Evolutionary conservation across 2,797 vertebrate genomes (phyloP), one percentile per base, ranked within the genome.

Genomic region (Cyprinella venusta): DNA sequence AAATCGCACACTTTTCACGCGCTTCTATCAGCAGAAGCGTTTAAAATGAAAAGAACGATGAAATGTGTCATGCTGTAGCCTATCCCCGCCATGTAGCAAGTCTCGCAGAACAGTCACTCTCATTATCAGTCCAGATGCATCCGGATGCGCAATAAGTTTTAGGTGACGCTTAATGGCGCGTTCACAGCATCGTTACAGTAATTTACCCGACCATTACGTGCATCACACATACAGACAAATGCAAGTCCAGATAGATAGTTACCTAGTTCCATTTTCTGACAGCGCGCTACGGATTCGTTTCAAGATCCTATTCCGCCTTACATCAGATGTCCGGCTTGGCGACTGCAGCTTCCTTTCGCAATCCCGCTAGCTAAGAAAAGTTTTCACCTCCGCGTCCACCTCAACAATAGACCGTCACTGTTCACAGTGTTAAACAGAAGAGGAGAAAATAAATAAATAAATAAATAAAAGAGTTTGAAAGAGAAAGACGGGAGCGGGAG

Each of bases 341-440:
- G 85, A 88, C 89, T 86, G 90, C 84, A 88, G 90, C 87, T 89
- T 90, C 92, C 91, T 26, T 52, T 92, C 88, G 90, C 91, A 91
- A 88, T 89, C 91, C 92, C 91, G 89, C 89, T 89, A 86, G 90
- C 75, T 90, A 77, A 63, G 90, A 93, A 94, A 92, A 92, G 90
- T 94, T 91, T 86, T 81, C 92, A 91, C 90, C 90, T 94, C 91
- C 90, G 89, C 87, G 88, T 92, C 90, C 90, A 90, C 80, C 87
- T 85, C 90, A 91, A 91, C 90, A 92, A 93, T 92, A 93, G 88
- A 91, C 52, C 84, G 90, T 87, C 88, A 91, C 84, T 82, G 76
- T 90, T 91, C 91, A 90, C 90, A 71, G 70, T 76, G 81, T 76
- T 21, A 19, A 16, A 89, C 86, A 90, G 15, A 83, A 33, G 89